Percentiles rank a stretch among this genome's conserved stretches.
These are phyloP conservation scores for Platynereis dumerilii DNA, from an alignment of 2,888 invertebrate species.

Conservation along the genomic window DNA sequence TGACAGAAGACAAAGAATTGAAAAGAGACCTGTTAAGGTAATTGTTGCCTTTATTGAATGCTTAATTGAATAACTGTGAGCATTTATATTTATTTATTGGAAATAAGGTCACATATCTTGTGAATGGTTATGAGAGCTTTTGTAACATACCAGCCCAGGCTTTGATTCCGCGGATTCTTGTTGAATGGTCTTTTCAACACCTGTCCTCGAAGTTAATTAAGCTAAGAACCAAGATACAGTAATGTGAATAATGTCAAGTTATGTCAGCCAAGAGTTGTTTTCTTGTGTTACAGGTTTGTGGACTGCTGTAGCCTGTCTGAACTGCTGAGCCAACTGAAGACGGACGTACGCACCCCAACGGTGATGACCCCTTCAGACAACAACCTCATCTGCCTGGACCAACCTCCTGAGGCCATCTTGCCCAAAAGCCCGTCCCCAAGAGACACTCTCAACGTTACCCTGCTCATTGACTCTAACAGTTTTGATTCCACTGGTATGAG, in stretches of 20 bases:
- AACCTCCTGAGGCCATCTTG: not conserved
- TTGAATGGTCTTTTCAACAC: no score
- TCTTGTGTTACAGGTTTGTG: conserved; percentile 18
- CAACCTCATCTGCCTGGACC: conserved; percentile 1
- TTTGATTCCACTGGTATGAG: conserved; percentile 13
- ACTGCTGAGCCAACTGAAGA: conserved; percentile 36
- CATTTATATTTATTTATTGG: conserved; percentile 41
- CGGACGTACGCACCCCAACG: conserved; percentile 13
- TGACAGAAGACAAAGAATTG: conserved; percentile 44
- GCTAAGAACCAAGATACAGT: no score
- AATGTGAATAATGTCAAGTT: not conserved
- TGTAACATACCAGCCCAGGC: no score
- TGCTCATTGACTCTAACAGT: conserved; percentile 7
- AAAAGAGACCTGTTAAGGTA: conserved; percentile 50
- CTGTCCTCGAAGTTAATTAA: no score
- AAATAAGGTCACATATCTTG: conserved; percentile 11
- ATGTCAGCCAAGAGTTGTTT: no score
- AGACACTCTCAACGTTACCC: conserved; percentile 14
- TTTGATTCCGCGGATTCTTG: no score
- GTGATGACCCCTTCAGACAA: not conserved
- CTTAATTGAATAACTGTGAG: not conserved
- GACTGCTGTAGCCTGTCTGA: conserved; percentile 47
- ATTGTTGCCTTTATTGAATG: conserved; percentile 9
- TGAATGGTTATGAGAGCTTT: no score
- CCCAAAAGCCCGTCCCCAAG: not conserved